Base-by-base conservation (phyloP, 2,888 invertebrate species). In the Drosophila barbarae region DNA sequence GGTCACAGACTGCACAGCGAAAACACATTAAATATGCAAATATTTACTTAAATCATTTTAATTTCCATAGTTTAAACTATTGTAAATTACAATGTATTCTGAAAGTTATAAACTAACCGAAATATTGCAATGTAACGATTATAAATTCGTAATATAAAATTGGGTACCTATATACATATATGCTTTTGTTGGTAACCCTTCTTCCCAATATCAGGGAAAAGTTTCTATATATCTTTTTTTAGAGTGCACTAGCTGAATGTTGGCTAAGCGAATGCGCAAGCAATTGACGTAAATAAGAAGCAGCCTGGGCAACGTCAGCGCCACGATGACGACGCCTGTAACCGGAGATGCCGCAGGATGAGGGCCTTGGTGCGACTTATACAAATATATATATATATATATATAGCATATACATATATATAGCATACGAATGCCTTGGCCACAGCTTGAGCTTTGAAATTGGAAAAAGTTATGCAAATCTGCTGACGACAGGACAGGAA, bases 401-500 rank as follows among this genome's bases (percentile, higher is more conserved):
- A 26, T 35, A 46, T 34, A 47, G n/a, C n/a, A n/a, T n/a, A n/a
- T n/a, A n/a, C 23, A 23, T 51, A 7, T 35, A 46, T 34, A 47
- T 60, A 28, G 23, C 50, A 59, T 80, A 74, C 78, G 73, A 70
- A 78, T 78, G 72, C 72, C 79, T 61, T 59, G 84, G 79, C 75
- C 84, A 81, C 81, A 81, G 81, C 82, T 84, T 81, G 81, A 84
- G 83, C 80, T 77, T 79, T 82, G 66, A 81, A 81, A 81, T 81
- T 84, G 84, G 84, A 81, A 81, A 81, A 81, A 81, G 84, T 81
- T 81, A 81, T 81, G 81, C 84, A 81, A 81, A 81, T 81, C 77
- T 73, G 71, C 49, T 63, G 77, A 63, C 75, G 66, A 56, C 72
- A 76, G 73, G 73, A 71, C 74, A 75, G 77, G 70, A 80, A 84